Conservation (phyloP, 2,113 vertebrate species). For the Sander vitreus region DNA sequence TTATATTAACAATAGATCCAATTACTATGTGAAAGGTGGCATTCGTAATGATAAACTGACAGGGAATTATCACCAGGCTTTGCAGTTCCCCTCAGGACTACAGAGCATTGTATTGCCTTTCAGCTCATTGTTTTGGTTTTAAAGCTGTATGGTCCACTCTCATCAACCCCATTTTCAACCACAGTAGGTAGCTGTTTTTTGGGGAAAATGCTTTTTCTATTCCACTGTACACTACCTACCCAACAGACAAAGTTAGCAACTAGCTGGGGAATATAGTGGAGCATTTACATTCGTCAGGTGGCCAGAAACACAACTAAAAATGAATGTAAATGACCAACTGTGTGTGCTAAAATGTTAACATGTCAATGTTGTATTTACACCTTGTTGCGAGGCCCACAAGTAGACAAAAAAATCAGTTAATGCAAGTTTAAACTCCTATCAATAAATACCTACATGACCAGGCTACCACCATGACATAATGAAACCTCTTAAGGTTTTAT, state of each 20-base stretch:
- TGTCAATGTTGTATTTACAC: neutral
- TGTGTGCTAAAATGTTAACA: no score
- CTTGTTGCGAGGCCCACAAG: no score
- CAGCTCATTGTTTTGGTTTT: slow-evolving; percentile 5
- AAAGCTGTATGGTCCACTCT: neutral
- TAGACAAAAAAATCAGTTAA: neutral
- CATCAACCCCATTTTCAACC: neutral
- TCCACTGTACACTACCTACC: no score
- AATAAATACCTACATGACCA: neutral
- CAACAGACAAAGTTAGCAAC: no score
- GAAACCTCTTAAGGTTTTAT: neutral
- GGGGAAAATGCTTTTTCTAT: no score
- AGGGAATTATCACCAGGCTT: neutral
- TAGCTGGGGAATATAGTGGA: no score
- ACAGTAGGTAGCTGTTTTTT: no score
- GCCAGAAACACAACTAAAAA: no score
- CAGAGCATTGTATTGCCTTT: neutral
- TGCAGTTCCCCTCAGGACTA: neutral
- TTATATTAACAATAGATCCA: neutral
- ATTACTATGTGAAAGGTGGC: neutral
- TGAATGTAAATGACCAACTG: neutral
- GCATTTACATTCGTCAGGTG: no score
- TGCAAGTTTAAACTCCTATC: neutral
- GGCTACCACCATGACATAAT: neutral
- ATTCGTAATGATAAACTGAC: neutral